A percentile compares a stretch with the other conserved stretches of the same genome.
These are phyloP conservation scores for Benthosema pterotum DNA, from an alignment of 2,797 vertebrate species.

Conservation along the genomic window DNA sequence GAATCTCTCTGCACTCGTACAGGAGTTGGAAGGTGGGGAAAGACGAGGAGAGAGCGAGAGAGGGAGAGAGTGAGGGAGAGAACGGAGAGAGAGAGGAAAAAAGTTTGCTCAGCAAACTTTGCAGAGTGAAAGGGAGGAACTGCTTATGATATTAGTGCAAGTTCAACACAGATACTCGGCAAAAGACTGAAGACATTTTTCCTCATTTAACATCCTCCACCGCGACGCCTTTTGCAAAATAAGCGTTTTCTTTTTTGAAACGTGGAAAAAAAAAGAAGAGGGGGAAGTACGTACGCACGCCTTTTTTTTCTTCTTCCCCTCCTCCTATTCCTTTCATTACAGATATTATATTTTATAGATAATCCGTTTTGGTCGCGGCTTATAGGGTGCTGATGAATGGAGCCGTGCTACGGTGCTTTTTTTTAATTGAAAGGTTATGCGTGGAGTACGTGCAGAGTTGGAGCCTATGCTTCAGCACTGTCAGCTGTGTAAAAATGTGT, in stretches of 20 bases:
- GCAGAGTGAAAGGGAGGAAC: conserved; percentile 59
- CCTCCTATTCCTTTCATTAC: conserved; percentile 15
- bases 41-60: conserved; percentile 50
- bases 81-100: conserved; percentile 58
- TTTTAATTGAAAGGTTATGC: conserved; percentile 28
- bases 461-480: neutral
- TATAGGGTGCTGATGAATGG: conserved; percentile 23
- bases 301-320: conserved; percentile 5
- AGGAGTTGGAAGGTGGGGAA: conserved; percentile 41
- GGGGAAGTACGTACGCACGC: neutral
- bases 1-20: conserved; percentile 70
- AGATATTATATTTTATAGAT: conserved; percentile 22
- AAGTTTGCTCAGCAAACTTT: conserved; percentile 75
- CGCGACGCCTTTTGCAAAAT: conserved; percentile 42
- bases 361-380: neutral
- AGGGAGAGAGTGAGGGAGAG: conserved; percentile 47
- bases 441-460: neutral
- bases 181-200: conserved; percentile 56
- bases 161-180: conserved; percentile 53
- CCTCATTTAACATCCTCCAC: conserved; percentile 42
- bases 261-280: too few species aligned
- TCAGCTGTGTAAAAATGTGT: neutral
- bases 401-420: conserved; percentile 2
- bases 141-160: conserved; percentile 63
- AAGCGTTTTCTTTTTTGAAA: conserved; percentile 26